A percentile compares a stretch with the other conserved stretches of the same genome.
Evolutionary conservation across 2,113 vertebrate genomes (phyloP).

Genomic region (Pipa parva): DNA sequence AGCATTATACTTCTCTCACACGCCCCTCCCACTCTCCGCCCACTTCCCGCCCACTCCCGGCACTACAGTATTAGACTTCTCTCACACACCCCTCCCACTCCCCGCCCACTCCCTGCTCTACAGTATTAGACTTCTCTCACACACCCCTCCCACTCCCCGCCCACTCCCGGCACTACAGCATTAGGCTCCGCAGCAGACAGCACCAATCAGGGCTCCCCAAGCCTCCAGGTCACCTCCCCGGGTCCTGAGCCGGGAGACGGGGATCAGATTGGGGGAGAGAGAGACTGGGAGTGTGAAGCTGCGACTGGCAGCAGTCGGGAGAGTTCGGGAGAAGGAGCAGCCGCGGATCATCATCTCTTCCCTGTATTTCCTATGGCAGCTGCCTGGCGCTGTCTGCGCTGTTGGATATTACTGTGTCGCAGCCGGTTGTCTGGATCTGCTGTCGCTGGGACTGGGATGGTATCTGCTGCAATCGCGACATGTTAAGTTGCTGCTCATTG

Average conservation of each 20-base stretch:
- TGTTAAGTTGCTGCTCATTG: slow-evolving; percentile 43
- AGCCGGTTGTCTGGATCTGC: slow-evolving; percentile 38
- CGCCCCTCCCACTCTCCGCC: too few relatives aligned
- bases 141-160: slow-evolving; percentile 44
- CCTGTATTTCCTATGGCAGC: not conserved
- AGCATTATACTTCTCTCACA: too few relatives aligned
- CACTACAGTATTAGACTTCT: slow-evolving; percentile 10
- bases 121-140: too few relatives aligned
- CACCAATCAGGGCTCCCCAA: slow-evolving; percentile 42
- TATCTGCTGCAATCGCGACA: slow-evolving; percentile 47
- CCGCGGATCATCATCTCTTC: not conserved
- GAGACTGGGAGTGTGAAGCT: slow-evolving; percentile 39
- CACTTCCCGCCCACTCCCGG: slow-evolving; percentile 38
- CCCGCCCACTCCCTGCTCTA: too few relatives aligned
- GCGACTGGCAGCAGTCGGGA: slow-evolving; percentile 15
- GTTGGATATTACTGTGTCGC: slow-evolving; percentile 8
- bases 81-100: too few relatives aligned
- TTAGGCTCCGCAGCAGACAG: slow-evolving; percentile 45
- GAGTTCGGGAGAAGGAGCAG: not conserved
- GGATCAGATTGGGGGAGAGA: slow-evolving; percentile 12
- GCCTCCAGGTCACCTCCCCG: slow-evolving; percentile 34
- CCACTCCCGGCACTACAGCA: slow-evolving; percentile 25
- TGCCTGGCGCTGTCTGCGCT: not conserved
- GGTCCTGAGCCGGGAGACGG: slow-evolving; percentile 31
- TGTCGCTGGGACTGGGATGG: slow-evolving; percentile 26